A percentile compares a stretch with the other conserved stretches of the same genome.
Evolutionary conservation across 2,113 vertebrate genomes (phyloP).

Genomic region (Australoheros scitulus): DNA sequence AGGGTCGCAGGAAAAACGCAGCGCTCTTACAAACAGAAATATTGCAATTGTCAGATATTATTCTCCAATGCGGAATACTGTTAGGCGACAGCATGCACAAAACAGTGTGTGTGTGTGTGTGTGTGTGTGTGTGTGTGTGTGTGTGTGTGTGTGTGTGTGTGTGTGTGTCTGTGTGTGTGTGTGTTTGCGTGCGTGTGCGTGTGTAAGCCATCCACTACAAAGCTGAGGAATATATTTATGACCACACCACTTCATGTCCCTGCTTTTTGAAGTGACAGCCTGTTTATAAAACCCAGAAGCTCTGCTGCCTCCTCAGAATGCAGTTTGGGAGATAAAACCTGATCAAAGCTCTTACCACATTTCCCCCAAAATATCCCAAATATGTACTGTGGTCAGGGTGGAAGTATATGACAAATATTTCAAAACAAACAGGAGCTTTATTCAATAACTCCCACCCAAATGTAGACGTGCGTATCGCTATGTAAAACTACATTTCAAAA

Average conservation of each 20-base stretch:
- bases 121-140: not conserved
- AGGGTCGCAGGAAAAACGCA: not conserved
- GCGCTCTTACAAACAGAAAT: conserved; percentile 4
- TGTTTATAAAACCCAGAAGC: conserved; percentile 74
- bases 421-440: not conserved
- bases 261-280: conserved; percentile 73
- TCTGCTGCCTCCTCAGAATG: conserved; percentile 44
- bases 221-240: conserved; percentile 65
- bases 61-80: conserved; percentile 11
- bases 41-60: conserved; percentile 36
- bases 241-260: conserved; percentile 48
- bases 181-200: conserved; percentile 21
- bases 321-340: conserved; percentile 36
- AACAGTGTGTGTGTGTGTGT: not conserved
- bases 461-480: not conserved
- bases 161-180: not conserved
- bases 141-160: not conserved
- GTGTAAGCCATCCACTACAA: conserved; percentile 35
- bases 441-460: not conserved
- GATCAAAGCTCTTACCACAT: not conserved
- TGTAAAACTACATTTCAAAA: not conserved
- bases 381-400: not conserved
- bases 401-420: not conserved
- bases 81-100: conserved; percentile 5
- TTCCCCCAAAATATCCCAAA: conserved; percentile 30